Conservation (phyloP, 2,113 vertebrate species). For the Stigmatopora argus region DNA sequence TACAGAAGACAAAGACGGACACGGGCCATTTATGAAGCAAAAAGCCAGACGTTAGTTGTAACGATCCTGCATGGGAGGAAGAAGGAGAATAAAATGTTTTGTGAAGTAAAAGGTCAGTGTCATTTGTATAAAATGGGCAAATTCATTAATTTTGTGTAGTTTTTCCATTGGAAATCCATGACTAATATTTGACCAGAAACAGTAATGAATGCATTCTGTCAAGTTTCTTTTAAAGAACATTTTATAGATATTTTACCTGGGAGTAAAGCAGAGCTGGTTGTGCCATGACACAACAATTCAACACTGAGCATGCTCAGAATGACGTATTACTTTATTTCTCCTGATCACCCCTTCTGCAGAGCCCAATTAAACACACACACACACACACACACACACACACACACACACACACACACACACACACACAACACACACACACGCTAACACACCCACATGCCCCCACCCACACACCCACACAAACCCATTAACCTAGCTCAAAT, state of each 20-base stretch:
- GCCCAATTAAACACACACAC: constrained; percentile 14
- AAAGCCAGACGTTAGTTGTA: constrained; percentile 31
- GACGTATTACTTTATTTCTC: constrained; percentile 44
- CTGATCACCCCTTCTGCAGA: constrained; percentile 25
- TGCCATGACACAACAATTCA: constrained; percentile 44
- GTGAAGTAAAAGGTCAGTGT: neutral
- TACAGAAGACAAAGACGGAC: constrained; percentile 48
- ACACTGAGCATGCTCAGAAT: constrained; percentile 56
- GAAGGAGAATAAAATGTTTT: constrained; percentile 1
- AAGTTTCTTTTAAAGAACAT: constrained; percentile 2
- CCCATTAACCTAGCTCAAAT: neutral
- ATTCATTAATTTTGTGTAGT: neutral
- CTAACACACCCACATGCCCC: neutral
- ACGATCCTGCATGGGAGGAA: constrained; percentile 10
- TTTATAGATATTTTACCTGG: neutral
- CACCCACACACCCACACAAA: neutral
- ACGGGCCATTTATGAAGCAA: constrained; percentile 54
- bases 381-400: neutral
- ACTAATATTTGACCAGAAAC: constrained; percentile 7
- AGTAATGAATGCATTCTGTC: neutral
- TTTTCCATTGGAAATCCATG: constrained; percentile 5
- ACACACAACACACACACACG: neutral
- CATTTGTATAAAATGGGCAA: neutral
- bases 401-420: neutral
- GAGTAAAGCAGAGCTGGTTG: neutral